Evolutionary conservation across 2,797 vertebrate species (phyloP), one percentile per base, ranked within the genome.

Genomic region (Meda fulgida): DNA sequence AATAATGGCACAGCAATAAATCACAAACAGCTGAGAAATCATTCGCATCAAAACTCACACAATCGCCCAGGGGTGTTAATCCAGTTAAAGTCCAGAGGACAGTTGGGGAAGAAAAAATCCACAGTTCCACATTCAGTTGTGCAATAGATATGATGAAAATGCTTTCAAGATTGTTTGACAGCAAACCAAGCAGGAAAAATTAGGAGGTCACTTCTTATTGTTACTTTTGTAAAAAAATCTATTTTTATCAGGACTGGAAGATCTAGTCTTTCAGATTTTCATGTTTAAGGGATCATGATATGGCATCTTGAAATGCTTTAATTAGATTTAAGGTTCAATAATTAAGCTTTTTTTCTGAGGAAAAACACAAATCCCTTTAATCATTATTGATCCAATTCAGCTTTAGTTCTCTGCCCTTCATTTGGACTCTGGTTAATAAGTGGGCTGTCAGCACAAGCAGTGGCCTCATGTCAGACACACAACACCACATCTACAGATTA

Each of bases 371-470:
- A 78, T 65, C 18, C 76, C 58, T 46, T 78, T 65, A 63, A 78
- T 78, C 26, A 21, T 46, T 46, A 46, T 23, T 78, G 26, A 78
- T 46, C 78, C 31, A 53, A 69, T 67, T 73, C 43, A 80, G 34
- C 34, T 34, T 70, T 40, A 14, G 19, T 55, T 85, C 60, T 85
- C 76, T 75, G 51, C 53, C 58, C 76, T 70, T 53, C 38, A 85
- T 79, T 53, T 86, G 40, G 78, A 66, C 26, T 77, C 21, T 76
- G 67, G 48, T 71, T 84, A 84, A 86, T 85, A 73, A 71, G 46
- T 66, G 60, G 58, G 18, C 71, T 55, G 43, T 53, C 77, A 77
- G 71, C 51, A 53, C 63, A 6, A 48, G 58, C 70, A 75, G 18
- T 48, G 53, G 36, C 53, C 85, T 40, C 29, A 31, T 75, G 65